Conservation (phyloP, 2,113 vertebrate genomes). For the Pygoscelis adeliae region DNA sequence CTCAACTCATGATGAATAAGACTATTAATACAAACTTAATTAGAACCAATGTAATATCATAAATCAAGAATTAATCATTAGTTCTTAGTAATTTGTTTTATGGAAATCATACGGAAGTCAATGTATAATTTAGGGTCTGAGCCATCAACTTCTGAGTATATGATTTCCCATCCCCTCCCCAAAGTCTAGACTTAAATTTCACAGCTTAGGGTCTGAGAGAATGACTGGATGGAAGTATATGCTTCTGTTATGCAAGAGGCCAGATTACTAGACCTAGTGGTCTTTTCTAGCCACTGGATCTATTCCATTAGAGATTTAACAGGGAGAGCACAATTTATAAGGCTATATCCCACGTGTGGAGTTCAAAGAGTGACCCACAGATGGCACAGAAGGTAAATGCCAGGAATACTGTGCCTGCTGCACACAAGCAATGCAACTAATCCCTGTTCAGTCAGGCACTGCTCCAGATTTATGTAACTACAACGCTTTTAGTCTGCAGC, state of each 20-base stretch:
- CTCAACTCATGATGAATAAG: background rate
- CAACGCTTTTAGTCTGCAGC: background rate
- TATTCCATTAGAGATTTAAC: background rate
- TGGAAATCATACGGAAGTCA: background rate
- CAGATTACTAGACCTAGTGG: background rate
- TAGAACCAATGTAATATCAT: background rate
- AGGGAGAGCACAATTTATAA: background rate
- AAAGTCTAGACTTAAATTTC: background rate
- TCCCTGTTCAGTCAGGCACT: background rate
- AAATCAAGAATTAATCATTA: background rate
- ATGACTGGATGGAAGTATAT: background rate
- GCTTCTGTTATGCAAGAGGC: background rate
- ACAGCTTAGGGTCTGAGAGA: background rate
- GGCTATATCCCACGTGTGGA: background rate
- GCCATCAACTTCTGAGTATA: background rate
- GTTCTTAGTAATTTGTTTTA: background rate
- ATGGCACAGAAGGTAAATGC: background rate
- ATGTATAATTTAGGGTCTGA: background rate
- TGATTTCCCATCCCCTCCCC: accelerated
- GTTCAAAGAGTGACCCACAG: background rate
- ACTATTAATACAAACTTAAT: background rate
- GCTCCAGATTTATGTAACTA: background rate
- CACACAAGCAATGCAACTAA: background rate
- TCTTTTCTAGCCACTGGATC: background rate
- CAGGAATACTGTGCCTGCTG: background rate